Percentiles rank a stretch among this genome's conserved stretches.
Conservation (phyloP, 2,888 invertebrate species). For the Syritta pipiens region DNA sequence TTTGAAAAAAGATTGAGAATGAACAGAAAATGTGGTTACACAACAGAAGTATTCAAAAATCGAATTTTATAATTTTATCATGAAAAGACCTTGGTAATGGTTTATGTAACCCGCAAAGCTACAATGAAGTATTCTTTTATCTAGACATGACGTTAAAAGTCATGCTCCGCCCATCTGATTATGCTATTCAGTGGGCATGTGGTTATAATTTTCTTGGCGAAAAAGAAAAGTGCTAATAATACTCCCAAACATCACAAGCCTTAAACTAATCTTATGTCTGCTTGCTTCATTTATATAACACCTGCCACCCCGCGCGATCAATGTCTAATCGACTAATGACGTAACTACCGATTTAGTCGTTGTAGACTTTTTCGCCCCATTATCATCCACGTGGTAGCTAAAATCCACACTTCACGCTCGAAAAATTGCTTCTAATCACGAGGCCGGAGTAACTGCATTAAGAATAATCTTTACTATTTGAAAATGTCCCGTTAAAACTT, state of each 20-base stretch:
- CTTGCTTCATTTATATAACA: constrained; percentile 46
- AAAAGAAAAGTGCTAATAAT: neutral
- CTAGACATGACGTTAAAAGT: constrained; percentile 11
- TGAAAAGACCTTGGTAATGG: constrained; percentile 22
- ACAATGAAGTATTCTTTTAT: neutral
- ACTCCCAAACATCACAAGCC: constrained; percentile 26
- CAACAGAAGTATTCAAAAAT: neutral
- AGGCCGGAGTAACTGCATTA: neutral
- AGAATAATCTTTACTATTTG: neutral
- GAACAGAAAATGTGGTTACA: neutral
- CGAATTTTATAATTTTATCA: constrained; percentile 10
- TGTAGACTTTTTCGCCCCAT: constrained; percentile 1
- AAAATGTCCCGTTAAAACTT: neutral
- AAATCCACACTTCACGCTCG: constrained; percentile 15
- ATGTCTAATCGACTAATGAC: constrained; percentile 38
- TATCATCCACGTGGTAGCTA: constrained; percentile 46
- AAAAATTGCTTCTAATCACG: constrained; percentile 7
- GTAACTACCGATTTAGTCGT: constrained; percentile 24
- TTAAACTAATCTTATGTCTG: constrained; percentile 29
- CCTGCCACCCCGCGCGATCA: constrained; percentile 19
- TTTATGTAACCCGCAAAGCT: constrained; percentile 34
- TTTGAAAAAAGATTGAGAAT: neutral
- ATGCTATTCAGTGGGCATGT: constrained; percentile 4
- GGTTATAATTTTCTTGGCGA: neutral
- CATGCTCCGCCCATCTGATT: constrained; percentile 22